A percentile compares a stretch with the other conserved stretches of the same genome.
phyloP scores from a whole-genome alignment of 2,888 invertebrate genomes.

The Heliconius erato region DNA sequence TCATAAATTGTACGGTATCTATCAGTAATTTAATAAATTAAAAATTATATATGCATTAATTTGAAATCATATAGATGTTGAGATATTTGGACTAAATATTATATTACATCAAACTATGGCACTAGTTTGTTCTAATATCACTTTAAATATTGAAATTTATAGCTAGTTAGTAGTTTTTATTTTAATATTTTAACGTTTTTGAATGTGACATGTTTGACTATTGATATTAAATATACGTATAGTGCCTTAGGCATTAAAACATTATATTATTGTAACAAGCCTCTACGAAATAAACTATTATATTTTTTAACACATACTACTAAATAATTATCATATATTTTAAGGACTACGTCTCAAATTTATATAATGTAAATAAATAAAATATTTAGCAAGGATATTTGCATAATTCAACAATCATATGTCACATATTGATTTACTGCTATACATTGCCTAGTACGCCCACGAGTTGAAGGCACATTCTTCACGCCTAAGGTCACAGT shows the following conservation, averaged over 20 bases:
- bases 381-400: conserved; percentile 8
- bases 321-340: not conserved
- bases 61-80: no score
- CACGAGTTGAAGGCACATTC: conserved; percentile 21
- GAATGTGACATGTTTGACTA: not conserved
- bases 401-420: conserved; percentile 13
- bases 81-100: not conserved
- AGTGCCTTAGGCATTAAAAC: not conserved
- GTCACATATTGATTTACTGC: conserved; percentile 10
- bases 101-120: not conserved
- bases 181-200: not conserved
- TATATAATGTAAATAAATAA: not conserved
- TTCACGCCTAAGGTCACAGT: conserved; percentile 53
- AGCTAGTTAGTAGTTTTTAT: not conserved
- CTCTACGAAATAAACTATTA: not conserved
- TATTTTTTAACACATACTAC: not conserved
- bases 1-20: no score
- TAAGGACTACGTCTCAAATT: not conserved
- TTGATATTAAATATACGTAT: not conserved
- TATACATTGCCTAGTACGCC: conserved; percentile 18
- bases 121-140: not conserved
- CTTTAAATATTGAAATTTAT: not conserved
- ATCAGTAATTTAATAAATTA: no score
- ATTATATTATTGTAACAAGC: not conserved
- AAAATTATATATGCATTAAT: no score